These are phyloP conservation scores for Stegophylla sp. DNA, from an alignment of 2,888 invertebrate species.

Conservation along the genomic window DNA sequence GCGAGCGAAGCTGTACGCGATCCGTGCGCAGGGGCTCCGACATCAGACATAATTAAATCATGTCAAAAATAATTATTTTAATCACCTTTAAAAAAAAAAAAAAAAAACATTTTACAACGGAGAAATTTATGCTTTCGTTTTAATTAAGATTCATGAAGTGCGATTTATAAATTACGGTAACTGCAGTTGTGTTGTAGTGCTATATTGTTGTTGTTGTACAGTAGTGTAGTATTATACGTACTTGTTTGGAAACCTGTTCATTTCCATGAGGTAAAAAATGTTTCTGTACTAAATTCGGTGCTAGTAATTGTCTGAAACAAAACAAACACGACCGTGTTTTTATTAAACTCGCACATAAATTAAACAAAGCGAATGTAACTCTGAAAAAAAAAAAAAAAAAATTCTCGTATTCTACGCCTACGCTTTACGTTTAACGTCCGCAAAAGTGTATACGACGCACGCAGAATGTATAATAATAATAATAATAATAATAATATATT, in stretches of 20 bases:
- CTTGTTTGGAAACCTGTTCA: constrained; percentile 82
- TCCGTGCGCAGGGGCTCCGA: no score
- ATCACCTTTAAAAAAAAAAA: constrained; percentile 10
- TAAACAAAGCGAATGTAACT: constrained; percentile 8
- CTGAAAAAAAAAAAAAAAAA: background rate
- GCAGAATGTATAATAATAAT: background rate
- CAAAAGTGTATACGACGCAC: background rate
- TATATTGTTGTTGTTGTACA: no score
- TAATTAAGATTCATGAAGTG: constrained; percentile 34
- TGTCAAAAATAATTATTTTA: constrained; percentile 34
- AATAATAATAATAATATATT: background rate
- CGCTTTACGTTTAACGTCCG: background rate
- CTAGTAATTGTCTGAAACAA: constrained; percentile 82
- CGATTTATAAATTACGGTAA: constrained; percentile 18
- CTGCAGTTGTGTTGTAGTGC: no score
- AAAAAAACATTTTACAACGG: constrained; percentile 13
- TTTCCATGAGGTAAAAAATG: constrained; percentile 86
- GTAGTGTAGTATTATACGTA: no score
- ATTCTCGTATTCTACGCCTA: background rate
- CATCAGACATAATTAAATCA: constrained; percentile 25
- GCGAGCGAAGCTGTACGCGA: no score
- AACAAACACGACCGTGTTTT: constrained; percentile 40
- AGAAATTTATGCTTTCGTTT: constrained; percentile 14
- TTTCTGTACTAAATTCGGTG: constrained; percentile 89
- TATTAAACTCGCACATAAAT: constrained; percentile 2